A percentile compares a stretch with the other conserved stretches of the same genome.
Evolutionary conservation across 2,888 invertebrate species (phyloP).

Genomic region (Diaphora mendica): DNA sequence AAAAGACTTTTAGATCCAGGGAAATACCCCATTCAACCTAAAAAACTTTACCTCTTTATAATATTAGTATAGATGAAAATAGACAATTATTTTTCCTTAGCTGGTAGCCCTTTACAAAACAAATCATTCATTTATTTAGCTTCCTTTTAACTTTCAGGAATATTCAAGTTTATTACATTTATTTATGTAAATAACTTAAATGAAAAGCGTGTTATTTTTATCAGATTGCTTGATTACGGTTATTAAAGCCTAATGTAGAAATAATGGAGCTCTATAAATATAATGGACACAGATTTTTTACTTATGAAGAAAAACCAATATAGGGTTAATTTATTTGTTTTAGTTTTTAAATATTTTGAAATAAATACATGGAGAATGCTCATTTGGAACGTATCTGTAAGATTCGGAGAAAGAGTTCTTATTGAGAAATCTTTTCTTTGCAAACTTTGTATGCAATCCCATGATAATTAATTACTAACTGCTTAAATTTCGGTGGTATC

Average conservation of each 20-base stretch:
- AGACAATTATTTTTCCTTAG: too few species aligned
- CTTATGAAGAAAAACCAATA: background rate
- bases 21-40: too few species aligned
- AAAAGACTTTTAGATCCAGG: too few species aligned
- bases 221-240: background rate
- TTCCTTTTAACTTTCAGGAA: background rate
- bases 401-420: too few species aligned
- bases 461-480: too few species aligned
- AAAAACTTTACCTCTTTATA: too few species aligned
- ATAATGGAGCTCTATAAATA: background rate
- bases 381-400: too few species aligned
- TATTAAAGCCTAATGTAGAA: background rate
- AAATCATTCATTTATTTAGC: background rate
- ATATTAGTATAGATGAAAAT: too few species aligned
- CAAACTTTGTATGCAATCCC: too few species aligned
- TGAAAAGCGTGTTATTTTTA: background rate
- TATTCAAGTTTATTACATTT: background rate
- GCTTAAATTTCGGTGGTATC: too few species aligned
- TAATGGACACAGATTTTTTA: background rate
- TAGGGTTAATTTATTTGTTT: background rate
- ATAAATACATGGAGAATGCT: too few species aligned
- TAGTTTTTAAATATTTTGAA: background rate
- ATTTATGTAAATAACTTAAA: background rate
- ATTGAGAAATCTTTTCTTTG: too few species aligned
- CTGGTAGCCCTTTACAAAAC: background rate